Evolutionary conservation across 2,888 invertebrate genomes (phyloP).

Genomic region (Biston stratarius): DNA sequence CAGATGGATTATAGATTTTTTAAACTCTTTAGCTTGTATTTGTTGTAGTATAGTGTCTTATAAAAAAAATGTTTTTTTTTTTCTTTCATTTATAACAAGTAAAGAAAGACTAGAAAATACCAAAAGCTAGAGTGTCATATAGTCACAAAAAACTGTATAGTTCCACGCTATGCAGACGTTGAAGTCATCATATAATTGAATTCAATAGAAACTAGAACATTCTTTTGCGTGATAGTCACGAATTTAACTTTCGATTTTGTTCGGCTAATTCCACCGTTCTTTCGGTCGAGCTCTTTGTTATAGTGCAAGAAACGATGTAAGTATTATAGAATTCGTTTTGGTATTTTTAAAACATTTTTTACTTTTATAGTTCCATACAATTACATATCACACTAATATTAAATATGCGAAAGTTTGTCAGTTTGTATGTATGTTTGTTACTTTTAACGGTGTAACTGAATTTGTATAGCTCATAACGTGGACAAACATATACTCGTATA

Average conservation of each 20-base stretch:
- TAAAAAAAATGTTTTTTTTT: no score
- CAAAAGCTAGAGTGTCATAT: no score
- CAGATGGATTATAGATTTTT: no score
- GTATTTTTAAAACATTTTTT: not conserved
- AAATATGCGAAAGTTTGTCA: no score
- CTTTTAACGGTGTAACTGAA: no score
- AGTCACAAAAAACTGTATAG: not conserved
- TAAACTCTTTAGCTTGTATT: no score
- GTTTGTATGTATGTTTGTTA: no score
- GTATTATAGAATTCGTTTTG: not conserved
- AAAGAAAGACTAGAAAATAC: not conserved
- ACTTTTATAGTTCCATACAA: not conserved
- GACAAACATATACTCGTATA: no score
- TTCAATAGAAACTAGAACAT: conserved; percentile 35
- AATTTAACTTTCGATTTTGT: conserved; percentile 37
- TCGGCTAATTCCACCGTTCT: conserved; percentile 28
- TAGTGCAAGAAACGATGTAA: not conserved
- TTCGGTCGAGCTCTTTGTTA: conserved; percentile 15
- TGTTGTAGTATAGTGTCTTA: no score
- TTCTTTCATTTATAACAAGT: no score
- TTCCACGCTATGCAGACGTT: not conserved
- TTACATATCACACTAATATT: no score
- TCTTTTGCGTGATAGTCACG: conserved; percentile 35
- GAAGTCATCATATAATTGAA: conserved; percentile 22
- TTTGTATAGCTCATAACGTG: no score